These are phyloP conservation scores for Polypterus bichir DNA, from an alignment of 2,113 vertebrate genomes.

Conservation along the genomic window DNA sequence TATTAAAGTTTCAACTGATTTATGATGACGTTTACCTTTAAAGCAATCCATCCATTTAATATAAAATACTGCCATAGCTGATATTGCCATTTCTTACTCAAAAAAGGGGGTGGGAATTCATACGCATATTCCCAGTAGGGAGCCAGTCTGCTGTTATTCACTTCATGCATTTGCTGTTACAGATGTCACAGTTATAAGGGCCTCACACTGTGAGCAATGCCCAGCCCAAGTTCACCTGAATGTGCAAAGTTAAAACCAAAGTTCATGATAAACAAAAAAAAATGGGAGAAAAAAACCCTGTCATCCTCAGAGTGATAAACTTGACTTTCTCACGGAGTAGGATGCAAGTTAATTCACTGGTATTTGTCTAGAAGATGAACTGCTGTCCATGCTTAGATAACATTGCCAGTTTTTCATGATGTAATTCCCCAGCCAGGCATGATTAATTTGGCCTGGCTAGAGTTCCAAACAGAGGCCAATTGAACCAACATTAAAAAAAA, in stretches of 20 bases:
- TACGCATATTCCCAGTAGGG: too few relatives aligned
- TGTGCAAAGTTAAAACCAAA: not conserved
- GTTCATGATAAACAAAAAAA: not conserved
- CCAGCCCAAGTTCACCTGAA: not conserved
- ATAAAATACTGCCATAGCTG: too few relatives aligned
- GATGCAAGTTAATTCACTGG: conserved; percentile 32
- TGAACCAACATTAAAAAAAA: conserved; percentile 16
- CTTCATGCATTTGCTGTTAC: too few relatives aligned
- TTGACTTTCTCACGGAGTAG: conserved; percentile 37
- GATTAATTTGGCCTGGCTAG: conserved; percentile 50
- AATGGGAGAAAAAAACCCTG: not conserved
- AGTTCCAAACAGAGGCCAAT: conserved; percentile 23
- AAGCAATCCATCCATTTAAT: too few relatives aligned
- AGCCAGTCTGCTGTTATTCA: too few relatives aligned
- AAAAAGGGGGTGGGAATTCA: too few relatives aligned
- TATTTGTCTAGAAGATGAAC: conserved; percentile 45
- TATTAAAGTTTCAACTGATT: too few relatives aligned
- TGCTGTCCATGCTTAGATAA: conserved; percentile 44
- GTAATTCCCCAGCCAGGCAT: conserved; percentile 43
- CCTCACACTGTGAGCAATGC: not conserved
- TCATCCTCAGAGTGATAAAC: conserved; percentile 31
- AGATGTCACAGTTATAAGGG: too few relatives aligned
- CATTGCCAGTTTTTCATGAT: conserved; percentile 48
- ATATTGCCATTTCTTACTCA: too few relatives aligned
- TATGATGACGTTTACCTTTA: too few relatives aligned